Percentiles rank a stretch among this genome's conserved stretches.
Evolutionary conservation across 2,797 vertebrate genomes (phyloP).

Genomic region (Neosilurus mollespiculum): DNA sequence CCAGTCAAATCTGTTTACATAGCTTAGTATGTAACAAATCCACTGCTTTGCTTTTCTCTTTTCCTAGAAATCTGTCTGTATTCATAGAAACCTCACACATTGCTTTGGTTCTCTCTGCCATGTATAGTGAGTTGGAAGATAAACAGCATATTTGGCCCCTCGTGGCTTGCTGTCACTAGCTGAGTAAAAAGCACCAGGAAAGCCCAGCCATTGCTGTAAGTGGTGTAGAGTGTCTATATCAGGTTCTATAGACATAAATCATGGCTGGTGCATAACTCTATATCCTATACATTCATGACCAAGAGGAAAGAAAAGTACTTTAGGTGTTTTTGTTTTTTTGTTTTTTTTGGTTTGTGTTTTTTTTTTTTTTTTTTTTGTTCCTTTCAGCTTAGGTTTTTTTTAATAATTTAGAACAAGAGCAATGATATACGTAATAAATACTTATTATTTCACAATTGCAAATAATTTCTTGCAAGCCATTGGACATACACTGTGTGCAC

Average conservation of each 20-base stretch:
- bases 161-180: constrained; percentile 18
- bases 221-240: constrained; percentile 23
- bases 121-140: constrained; percentile 6
- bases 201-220: constrained; percentile 33
- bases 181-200: constrained; percentile 38
- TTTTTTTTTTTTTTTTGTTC: no score
- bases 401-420: background rate
- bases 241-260: constrained; percentile 22
- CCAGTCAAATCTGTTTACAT: constrained; percentile 9
- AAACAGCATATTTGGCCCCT: background rate
- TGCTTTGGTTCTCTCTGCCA: background rate
- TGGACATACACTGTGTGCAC: no score
- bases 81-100: constrained; percentile 18
- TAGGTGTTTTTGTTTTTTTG: background rate
- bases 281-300: background rate
- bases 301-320: background rate
- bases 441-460: background rate
- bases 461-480: background rate
- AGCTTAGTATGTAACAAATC: constrained; percentile 9
- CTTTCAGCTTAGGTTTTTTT: no score
- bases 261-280: constrained; percentile 9
- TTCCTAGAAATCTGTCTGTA: constrained; percentile 1
- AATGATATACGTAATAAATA: background rate
- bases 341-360: no score
- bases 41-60: background rate